These are phyloP conservation scores for Plestiodon gilberti DNA, from an alignment of 2,113 vertebrate species.

Conservation along the genomic window DNA sequence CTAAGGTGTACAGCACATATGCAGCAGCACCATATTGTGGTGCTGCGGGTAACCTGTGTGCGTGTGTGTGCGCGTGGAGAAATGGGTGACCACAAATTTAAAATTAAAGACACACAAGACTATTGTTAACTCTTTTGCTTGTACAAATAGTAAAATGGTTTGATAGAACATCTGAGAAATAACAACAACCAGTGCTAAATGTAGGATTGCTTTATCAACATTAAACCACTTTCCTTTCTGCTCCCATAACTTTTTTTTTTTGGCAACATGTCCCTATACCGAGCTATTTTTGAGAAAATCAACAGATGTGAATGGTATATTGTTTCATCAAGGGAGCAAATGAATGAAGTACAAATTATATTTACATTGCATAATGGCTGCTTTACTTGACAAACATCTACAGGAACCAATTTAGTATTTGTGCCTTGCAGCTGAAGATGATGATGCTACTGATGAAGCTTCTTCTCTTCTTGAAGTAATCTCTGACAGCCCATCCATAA, in stretches of 20 bases:
- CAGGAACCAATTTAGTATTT: constrained; percentile 40
- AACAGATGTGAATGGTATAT: constrained; percentile 19
- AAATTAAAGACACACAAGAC: background rate
- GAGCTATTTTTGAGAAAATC: constrained; percentile 42
- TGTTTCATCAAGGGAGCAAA: constrained; percentile 15
- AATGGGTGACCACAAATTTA: background rate
- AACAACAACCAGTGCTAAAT: constrained; percentile 21
- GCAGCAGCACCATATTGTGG: background rate
- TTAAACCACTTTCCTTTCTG: constrained; percentile 30
- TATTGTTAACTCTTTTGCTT: background rate
- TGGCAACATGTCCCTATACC: constrained; percentile 20
- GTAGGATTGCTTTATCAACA: constrained; percentile 18
- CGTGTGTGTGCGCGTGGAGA: constrained; percentile 1
- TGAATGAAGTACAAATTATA: constrained; percentile 54
- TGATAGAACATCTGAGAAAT: constrained; percentile 23
- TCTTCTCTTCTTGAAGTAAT: background rate
- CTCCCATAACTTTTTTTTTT: constrained; percentile 28
- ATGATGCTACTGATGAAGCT: constrained; percentile 31
- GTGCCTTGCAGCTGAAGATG: constrained; percentile 42
- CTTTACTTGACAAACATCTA: constrained; percentile 39
- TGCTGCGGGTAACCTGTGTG: background rate
- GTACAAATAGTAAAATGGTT: constrained; percentile 11
- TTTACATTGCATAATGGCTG: constrained; percentile 50
- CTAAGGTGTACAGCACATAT: background rate
- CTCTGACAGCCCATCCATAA: background rate